Evolutionary conservation across 2,797 vertebrate genomes (phyloP), one percentile per base, ranked within the genome.

Genomic region (Periparus ater): DNA sequence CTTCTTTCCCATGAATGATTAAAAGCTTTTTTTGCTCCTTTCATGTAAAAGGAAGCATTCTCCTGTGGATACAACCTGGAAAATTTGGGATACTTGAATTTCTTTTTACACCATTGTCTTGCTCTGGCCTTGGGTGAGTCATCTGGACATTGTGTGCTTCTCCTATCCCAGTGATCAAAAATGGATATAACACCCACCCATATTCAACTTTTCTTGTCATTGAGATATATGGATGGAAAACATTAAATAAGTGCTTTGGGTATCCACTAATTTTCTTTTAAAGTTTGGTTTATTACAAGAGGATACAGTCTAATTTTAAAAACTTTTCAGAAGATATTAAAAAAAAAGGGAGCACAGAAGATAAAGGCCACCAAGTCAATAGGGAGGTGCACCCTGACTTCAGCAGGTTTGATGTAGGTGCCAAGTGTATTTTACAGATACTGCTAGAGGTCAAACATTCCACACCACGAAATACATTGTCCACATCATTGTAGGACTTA

Each of bases 1-100:
- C 96, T 93, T 91, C 22, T 30, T 58, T 71, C 22, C 71, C 21
- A 42, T 94, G 96, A 97, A 96, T 79, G 88, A 96, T 94, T 87
- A 80, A 86, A 88, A 80, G 1, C 0, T 60, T 47, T 62, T 91
- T 90, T 92, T 76, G 6, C 9, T 71, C 29, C 42, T 95, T 96
- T 94, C 25, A 32, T 51, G 9, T 58, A 60, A 89, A 77, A 78
- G 11, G 8, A 25, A 77, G 42, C 7, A 55, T 77, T 72, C 11
- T 72, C 6, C 54, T 67, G 25, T 44, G 55, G 20, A 44, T 77
- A 79, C 48, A 47, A 42, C 55, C 30, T 63, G 51, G 17, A 23
- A 77, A 76, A 78, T 65, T 47, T 88, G n/a, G 38, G 21, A 75
- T 47, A 47, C 10, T 47, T 80, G 11, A 42, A 66, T 78, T 81